Conservation (phyloP, 2,113 vertebrate species). For the Cyanoramphus novaezelandiae region DNA sequence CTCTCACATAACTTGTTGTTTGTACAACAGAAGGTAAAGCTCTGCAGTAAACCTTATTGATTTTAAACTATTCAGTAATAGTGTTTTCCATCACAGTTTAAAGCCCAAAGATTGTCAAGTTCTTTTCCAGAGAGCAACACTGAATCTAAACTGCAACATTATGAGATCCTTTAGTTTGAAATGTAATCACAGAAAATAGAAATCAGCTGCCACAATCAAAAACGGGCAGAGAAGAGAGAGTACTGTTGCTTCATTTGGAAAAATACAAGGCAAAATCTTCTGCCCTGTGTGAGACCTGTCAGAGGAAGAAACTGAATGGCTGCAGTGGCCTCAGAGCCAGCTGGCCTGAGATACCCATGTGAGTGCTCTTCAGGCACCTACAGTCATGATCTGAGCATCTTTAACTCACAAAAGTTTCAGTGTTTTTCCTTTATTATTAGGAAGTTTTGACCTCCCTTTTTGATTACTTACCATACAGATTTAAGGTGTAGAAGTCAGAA, state of each 20-base stretch:
- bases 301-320: background rate
- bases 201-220: background rate
- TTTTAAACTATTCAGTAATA: background rate
- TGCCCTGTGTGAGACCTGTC: background rate
- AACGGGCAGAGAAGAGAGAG: background rate
- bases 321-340: background rate
- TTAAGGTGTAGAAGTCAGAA: background rate
- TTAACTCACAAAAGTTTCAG: background rate
- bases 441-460: background rate
- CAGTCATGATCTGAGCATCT: accelerated
- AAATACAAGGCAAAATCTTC: background rate
- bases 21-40: background rate
- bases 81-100: constrained; percentile 2
- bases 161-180: background rate
- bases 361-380: background rate
- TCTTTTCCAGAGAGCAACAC: background rate
- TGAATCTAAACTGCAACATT: background rate
- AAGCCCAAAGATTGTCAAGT: background rate
- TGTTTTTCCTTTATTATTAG: background rate
- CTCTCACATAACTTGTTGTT: background rate
- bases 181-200: background rate
- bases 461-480: background rate
- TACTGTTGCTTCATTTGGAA: background rate
- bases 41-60: background rate
- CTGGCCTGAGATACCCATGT: background rate